Base-by-base conservation (phyloP, 2,888 invertebrate genomes). In the Watsonalla cultraria region DNA sequence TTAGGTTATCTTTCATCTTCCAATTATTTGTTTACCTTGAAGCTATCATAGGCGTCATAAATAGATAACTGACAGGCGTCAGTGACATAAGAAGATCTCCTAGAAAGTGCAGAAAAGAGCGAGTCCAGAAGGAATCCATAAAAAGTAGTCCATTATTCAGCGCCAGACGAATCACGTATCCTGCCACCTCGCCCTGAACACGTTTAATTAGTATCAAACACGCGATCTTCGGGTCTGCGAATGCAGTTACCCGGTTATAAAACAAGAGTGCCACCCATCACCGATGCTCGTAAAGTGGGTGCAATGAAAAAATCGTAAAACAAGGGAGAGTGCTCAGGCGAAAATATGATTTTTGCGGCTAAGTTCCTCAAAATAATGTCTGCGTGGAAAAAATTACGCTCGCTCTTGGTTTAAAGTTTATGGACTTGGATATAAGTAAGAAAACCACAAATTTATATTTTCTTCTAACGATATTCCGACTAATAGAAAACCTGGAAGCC, bases 221-320 rank as follows among this genome's bases (percentile, higher is more conserved):
- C 78, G 86, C 85, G 80, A 88, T 83, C 80, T 82, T 74, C 60
- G 70, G 69, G 68, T 76, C 75, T 71, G 64, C 61, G 68, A 78
- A 74, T 77, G 82, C 84, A 66, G 84, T 84, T 86, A 81, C 69
- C 72, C 53, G 59, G 66, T 62, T 65, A 62, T 74, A 80, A 82
- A 84, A 79, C 71, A 79, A 76, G 78, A 84, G 82, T 82, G 76
- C 76, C 76, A 72, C 68, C 76, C 83, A 82, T 81, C 78, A 74
- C 76, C 66, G 70, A 72, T 66, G 76, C 72, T 85, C 86, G 84
- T 90, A 87, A 90, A 88, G 76, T 77, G 81, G 80, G 64, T 76
- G 82, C 83, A 84, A 85, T 87, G 86, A 88, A 86, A 86, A 86
- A 80, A 77, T 68, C 78, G 77, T 87, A 87, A 89, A 88, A 83